phyloP scores from a whole-genome alignment of 2,113 vertebrate genomes.

The Tragelaphus scriptus region DNA sequence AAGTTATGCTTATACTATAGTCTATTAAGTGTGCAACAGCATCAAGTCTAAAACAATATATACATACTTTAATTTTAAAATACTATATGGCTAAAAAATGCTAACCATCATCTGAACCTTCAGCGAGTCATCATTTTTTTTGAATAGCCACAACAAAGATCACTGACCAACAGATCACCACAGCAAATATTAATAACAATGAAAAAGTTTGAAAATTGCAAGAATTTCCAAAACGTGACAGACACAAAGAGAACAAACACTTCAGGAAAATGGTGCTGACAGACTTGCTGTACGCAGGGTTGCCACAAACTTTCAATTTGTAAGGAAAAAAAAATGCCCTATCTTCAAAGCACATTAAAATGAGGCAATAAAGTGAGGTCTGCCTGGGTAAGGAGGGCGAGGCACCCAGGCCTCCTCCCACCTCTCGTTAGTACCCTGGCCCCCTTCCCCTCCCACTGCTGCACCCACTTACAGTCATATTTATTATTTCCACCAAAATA shows the following conservation, averaged over 20 bases:
- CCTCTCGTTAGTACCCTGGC: neutral
- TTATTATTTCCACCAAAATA: neutral
- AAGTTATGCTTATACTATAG: neutral
- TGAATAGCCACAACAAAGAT: neutral
- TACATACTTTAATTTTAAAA: neutral
- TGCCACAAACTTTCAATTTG: neutral
- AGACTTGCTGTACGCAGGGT: neutral
- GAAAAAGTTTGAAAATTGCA: neutral
- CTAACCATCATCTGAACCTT: neutral
- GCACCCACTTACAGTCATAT: too few relatives aligned
- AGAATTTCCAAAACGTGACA: neutral
- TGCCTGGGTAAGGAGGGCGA: neutral
- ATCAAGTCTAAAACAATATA: neutral
- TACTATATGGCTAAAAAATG: neutral
- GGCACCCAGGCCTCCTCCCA: fast-evolving
- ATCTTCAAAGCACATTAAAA: neutral
- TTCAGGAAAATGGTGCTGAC: neutral
- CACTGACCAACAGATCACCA: neutral
- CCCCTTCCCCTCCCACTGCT: neutral
- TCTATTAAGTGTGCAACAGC: neutral
- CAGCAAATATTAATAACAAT: neutral
- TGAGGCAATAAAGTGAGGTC: neutral
- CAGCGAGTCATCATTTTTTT: neutral
- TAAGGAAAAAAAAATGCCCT: neutral
- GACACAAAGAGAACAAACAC: fast-evolving